These are phyloP conservation scores for Drosophila pallidifrons DNA, from an alignment of 1,140 invertebrate genomes.

Conservation along the genomic window DNA sequence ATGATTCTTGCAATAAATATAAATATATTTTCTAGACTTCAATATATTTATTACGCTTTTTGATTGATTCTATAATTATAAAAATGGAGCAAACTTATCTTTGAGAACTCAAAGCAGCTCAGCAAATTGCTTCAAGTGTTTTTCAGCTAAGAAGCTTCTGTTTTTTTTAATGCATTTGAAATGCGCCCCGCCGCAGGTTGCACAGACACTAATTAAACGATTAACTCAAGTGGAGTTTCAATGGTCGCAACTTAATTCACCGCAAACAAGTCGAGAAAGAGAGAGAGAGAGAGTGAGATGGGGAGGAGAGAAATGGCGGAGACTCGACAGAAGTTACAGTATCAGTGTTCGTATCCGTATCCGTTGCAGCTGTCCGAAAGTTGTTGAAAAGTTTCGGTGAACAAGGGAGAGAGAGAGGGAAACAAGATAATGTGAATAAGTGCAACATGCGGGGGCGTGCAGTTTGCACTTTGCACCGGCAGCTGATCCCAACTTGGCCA, in stretches of 20 bases:
- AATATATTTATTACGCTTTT: background rate
- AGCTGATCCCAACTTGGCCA: slow-evolving; percentile 28
- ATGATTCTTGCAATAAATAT: no score
- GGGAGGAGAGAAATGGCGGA: no score
- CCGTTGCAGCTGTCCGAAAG: slow-evolving; percentile 75
- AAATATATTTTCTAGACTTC: no score
- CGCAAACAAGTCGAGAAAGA: slow-evolving; percentile 61
- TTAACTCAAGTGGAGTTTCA: slow-evolving; percentile 78
- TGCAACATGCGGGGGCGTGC: slow-evolving; percentile 39
- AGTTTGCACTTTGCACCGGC: slow-evolving; percentile 49
- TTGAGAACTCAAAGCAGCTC: background rate
- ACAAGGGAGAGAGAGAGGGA: slow-evolving; percentile 21
- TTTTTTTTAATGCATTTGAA: slow-evolving; percentile 11
- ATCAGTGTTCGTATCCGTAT: slow-evolving; percentile 52
- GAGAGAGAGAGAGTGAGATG: no score
- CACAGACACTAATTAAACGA: slow-evolving; percentile 76
- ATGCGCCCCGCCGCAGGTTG: background rate
- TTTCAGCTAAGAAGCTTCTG: slow-evolving; percentile 6
- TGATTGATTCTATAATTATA: background rate
- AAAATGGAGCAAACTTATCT: background rate
- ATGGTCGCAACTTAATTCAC: slow-evolving; percentile 77
- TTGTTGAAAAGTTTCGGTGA: slow-evolving; percentile 81
- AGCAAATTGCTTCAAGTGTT: background rate
- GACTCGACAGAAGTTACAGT: slow-evolving; percentile 37
- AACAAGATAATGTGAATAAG: slow-evolving; percentile 4